These are phyloP conservation scores for Stomatorhinus walkeri DNA, from an alignment of 2,797 vertebrate genomes.

Conservation along the genomic window DNA sequence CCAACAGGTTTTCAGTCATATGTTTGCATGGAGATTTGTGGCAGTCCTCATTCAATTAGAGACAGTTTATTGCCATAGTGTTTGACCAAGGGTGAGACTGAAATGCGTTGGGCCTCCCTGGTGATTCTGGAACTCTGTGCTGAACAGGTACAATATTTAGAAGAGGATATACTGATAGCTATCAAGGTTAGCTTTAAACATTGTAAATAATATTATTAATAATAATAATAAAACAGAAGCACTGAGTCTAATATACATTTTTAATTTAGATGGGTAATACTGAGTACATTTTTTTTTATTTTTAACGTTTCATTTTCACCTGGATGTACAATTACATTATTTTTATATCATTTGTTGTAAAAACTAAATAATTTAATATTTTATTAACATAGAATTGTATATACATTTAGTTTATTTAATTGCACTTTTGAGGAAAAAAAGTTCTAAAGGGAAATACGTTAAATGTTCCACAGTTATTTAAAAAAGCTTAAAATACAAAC, in stretches of 20 bases:
- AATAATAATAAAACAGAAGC: background rate
- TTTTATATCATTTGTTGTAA: slow-evolving; percentile 24
- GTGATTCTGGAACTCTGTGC: background rate
- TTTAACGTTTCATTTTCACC: slow-evolving; percentile 14
- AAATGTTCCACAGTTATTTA: background rate
- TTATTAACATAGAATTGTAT: slow-evolving; percentile 19
- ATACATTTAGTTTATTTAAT: slow-evolving; percentile 22
- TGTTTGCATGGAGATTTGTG: background rate
- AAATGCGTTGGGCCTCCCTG: background rate
- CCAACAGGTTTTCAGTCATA: background rate
- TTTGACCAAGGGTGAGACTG: background rate
- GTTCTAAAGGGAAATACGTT: background rate
- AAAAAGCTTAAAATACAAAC: background rate
- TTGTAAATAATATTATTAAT: background rate
- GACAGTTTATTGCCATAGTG: background rate
- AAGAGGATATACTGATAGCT: background rate
- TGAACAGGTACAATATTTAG: background rate
- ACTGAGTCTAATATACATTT: background rate
- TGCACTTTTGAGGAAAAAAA: background rate
- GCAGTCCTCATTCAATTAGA: background rate
- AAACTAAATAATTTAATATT: slow-evolving; percentile 26
- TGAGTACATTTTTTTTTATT: background rate
- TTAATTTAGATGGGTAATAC: background rate
- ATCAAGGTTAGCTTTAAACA: background rate
- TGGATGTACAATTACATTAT: slow-evolving; percentile 19